Base-by-base conservation (phyloP, 1,140 invertebrate genomes). In the Drosophila willistoni region DNA sequence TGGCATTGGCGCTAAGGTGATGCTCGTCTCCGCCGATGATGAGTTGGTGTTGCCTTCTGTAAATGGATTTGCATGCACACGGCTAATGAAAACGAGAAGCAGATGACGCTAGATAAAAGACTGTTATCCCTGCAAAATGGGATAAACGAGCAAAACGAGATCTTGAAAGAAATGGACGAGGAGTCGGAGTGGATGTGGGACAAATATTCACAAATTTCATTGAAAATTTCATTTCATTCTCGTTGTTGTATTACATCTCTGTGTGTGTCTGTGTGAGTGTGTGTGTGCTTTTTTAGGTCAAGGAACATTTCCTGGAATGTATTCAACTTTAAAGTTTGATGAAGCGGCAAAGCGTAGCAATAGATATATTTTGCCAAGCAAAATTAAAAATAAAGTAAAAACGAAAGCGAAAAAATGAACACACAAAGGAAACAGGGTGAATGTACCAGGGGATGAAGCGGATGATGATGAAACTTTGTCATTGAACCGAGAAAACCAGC, bases 401-500 rank as follows among this genome's bases (percentile, higher is more conserved):
- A 36, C 14, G 2, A 41, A 12, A 39, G 51, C 41, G 60, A 54
- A 77, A 64, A 44, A 77, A 64, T 29, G 72, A 79, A 71, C 66
- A 64, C 73, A 80, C 73, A 74, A 82, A 86, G 76, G 73, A 77
- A 87, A 89, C 59, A 68, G 68, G 57, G 34, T 42, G 66, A 29
- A 29, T 29, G 29, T 29, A 29, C 36, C 25, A 54, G 7, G 19
- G 66, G n/a, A 25, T 63, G 64, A 64, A 6, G 44, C 17, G 64
- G 51, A 44, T 67, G 42, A 17, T 34, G 22, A 14, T 56, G 39
- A 69, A 73, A 77, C 79, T 77, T 72, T 78, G 63, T 73, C 79
- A 89, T 71, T 74, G 67, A 77, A 78, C 55, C 73, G 65, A 68
- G 70, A 83, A 77, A 83, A 79, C 77, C 67, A 79, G 66, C 68